Conservation (phyloP, 2,113 vertebrate genomes). For the Eudorcas thomsonii region DNA sequence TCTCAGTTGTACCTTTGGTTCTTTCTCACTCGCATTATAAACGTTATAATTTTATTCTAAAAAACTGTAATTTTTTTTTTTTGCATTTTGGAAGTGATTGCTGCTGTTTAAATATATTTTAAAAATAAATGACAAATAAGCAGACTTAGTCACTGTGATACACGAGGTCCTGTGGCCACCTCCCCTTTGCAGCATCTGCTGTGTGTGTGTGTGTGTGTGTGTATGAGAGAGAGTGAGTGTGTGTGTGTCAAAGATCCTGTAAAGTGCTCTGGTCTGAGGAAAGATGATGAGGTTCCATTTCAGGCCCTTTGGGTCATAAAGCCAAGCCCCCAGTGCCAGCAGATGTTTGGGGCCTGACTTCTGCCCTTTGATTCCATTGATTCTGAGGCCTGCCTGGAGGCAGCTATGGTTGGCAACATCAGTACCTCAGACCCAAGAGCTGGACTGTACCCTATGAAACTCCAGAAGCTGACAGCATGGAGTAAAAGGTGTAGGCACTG, state of each 20-base stretch:
- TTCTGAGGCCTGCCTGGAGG: neutral
- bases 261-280: neutral
- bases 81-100: slow-evolving; percentile 77
- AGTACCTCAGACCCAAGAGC: neutral
- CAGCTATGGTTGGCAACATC: neutral
- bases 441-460: neutral
- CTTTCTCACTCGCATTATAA: slow-evolving; percentile 75
- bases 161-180: neutral
- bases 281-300: neutral
- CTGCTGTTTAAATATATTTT: slow-evolving; percentile 81
- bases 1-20: slow-evolving; percentile 70
- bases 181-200: neutral
- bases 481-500: neutral
- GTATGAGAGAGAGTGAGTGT: too few relatives aligned
- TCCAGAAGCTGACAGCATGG: neutral
- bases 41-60: slow-evolving; percentile 77
- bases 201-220: too few relatives aligned
- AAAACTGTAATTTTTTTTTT: slow-evolving; percentile 73
- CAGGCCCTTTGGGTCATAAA: neutral
- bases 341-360: neutral
- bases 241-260: neutral
- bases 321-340: neutral
- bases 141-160: slow-evolving; percentile 55
- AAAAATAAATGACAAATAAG: slow-evolving; percentile 77
- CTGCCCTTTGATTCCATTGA: neutral